phyloP scores from a whole-genome alignment of 2,888 invertebrate genomes.

The Erebia epiphron region DNA sequence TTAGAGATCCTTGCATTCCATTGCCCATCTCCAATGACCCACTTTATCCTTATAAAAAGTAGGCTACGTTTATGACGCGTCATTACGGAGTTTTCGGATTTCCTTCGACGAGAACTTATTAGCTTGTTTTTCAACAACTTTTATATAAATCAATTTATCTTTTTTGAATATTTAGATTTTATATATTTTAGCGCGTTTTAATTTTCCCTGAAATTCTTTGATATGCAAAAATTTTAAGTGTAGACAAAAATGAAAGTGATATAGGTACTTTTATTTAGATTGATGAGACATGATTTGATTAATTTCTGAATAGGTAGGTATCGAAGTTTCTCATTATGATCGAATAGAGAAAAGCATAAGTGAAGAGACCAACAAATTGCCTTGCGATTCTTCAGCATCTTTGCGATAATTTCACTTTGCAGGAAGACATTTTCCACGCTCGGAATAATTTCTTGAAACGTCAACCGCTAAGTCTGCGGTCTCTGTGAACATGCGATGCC shows the following conservation, averaged over 20 bases:
- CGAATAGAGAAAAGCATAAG: not conserved
- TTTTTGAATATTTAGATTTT: not conserved
- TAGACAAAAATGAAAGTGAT: not conserved
- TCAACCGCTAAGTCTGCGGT: conserved; percentile 19
- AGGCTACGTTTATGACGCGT: conserved; percentile 48
- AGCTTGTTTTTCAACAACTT: conserved; percentile 2
- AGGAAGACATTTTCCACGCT: conserved; percentile 22
- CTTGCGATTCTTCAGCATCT: not conserved
- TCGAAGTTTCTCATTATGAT: not conserved
- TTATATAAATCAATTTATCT: not conserved
- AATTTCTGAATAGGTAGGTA: not conserved
- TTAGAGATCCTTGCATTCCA: conserved; percentile 51
- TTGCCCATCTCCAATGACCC: conserved; percentile 56
- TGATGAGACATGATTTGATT: not conserved
- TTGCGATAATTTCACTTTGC: conserved; percentile 7
- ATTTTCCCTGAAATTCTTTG: not conserved
- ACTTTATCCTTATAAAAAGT: conserved; percentile 46
- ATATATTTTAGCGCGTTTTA: not conserved
- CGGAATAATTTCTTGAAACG: conserved; percentile 23
- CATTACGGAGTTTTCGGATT: conserved; percentile 41
- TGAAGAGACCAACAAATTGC: not conserved
- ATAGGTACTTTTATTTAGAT: not conserved
- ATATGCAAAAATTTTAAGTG: not conserved
- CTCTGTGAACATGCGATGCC: conserved; percentile 16
- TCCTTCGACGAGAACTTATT: conserved; percentile 17